Evolutionary conservation across 2,888 invertebrate genomes (phyloP).

Genomic region (Xestia rhomboidea): DNA sequence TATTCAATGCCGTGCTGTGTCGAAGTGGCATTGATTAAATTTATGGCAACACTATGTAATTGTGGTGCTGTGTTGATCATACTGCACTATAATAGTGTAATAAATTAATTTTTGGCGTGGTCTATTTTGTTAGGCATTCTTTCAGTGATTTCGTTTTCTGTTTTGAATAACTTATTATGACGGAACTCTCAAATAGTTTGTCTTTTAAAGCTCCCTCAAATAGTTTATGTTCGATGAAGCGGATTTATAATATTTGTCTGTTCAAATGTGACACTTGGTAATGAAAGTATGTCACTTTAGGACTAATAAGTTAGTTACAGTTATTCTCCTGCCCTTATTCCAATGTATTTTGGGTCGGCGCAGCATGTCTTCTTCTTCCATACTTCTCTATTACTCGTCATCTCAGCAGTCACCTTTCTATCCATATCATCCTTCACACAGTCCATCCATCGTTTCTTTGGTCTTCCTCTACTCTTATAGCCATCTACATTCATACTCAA

Average conservation of each 20-base stretch:
- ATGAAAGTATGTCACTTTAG: neutral
- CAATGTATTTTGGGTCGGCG: no score
- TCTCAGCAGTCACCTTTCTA: no score
- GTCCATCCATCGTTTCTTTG: no score
- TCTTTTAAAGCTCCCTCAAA: neutral
- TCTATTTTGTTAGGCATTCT: neutral
- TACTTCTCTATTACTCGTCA: no score
- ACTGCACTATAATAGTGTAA: neutral
- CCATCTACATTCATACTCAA: no score
- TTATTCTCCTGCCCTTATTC: no score
- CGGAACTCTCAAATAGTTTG: neutral
- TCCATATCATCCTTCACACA: no score
- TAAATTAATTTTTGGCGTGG: neutral
- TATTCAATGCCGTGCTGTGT: constrained; percentile 53
- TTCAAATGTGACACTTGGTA: neutral
- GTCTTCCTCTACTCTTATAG: no score
- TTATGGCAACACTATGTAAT: constrained; percentile 28
- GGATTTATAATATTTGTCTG: no score
- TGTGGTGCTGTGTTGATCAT: constrained; percentile 17
- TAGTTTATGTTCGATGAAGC: neutral
- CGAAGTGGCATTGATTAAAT: constrained; percentile 49
- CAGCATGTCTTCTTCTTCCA: no score
- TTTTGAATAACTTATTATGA: neutral
- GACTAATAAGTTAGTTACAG: no score
- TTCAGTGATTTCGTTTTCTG: neutral